Conservation (phyloP, 2,888 invertebrate species). For the Caenorhabditis sinica region DNA sequence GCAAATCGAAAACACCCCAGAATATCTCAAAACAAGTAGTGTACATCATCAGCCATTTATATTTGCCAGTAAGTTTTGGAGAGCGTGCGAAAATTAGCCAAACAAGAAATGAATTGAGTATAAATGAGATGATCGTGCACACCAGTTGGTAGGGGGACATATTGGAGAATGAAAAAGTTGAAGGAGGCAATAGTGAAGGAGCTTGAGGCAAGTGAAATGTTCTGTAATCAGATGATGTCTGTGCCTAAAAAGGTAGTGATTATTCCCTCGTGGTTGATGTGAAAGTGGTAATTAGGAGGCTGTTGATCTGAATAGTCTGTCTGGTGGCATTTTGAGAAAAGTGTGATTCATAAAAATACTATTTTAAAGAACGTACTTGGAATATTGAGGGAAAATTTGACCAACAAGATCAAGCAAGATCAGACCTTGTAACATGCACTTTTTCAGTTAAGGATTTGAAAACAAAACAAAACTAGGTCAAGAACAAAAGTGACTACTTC, state of each 20-base stretch:
- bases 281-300: slow-evolving; percentile 1
- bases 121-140: slow-evolving; percentile 34
- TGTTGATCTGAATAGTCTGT: slow-evolving; percentile 13
- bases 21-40: slow-evolving; percentile 44
- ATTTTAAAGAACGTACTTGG: too few species aligned
- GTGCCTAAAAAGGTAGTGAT: too few species aligned
- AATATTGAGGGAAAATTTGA: too few species aligned
- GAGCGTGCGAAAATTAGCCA: slow-evolving; percentile 26
- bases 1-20: slow-evolving; percentile 51
- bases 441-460: too few species aligned
- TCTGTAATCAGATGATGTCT: slow-evolving; percentile 18
- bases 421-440: too few species aligned
- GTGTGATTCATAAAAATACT: neutral
- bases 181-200: neutral
- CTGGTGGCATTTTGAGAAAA: slow-evolving; percentile 13
- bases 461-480: too few species aligned
- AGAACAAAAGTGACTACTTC: too few species aligned
- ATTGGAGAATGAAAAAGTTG: neutral
- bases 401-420: too few species aligned
- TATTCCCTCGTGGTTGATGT: too few species aligned
- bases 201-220: neutral
- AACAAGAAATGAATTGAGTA: slow-evolving; percentile 43
- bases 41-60: slow-evolving; percentile 46
- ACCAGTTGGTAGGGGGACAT: slow-evolving; percentile 28
- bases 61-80: slow-evolving; percentile 37